Base-by-base conservation (phyloP, 2,113 vertebrate species). In the Pyxicephalus adspersus region DNA sequence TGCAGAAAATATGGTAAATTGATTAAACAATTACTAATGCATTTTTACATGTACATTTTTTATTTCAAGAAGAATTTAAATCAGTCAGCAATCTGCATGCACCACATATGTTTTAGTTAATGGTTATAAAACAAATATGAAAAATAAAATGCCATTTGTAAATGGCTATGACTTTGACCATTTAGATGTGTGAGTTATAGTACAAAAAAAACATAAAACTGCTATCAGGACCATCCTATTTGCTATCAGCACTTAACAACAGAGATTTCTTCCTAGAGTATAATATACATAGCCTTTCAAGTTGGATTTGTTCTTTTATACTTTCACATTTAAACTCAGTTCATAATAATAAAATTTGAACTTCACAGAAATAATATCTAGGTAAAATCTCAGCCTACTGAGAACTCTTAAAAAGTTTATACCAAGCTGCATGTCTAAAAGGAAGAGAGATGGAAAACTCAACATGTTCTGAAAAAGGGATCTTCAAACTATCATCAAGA, bases 221-320 rank as follows among this genome's bases (percentile, higher is more conserved):
- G 28, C 54, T 73, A 72, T 72, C 52, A 73, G 25, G 20, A 57
- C 52, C 70, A 57, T 73, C 25, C 26, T 57, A 57, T 73, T 73
- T 54, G 50, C 70, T 73, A 74, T 74, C 71, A 38, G 71, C 71
- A 38, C 34, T 74, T 74, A 15, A 60, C 71, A 74, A 74, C 34
- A 20, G 28, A 34, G 54, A 60, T 74, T 58, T 74, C 71, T 60
- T 38, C 15, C 54, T 55, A 74, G 54, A 58, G 71, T 74, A 55
- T 60, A 74, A 74, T 74, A 74, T 74, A 74, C 71, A 74, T 74
- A 74, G 58, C 71, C 71, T 74, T 74, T 74, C 71, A 74, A 74
- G 71, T n/a, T 60, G 54, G 54, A 74, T 74, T 60, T 74, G 60
- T 74, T 60, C 7, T 74, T 74, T 25, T 60, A 31, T 58, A 74